Evolutionary conservation across 2,113 vertebrate genomes (phyloP).

Genomic region (Paratilapia polleni): DNA sequence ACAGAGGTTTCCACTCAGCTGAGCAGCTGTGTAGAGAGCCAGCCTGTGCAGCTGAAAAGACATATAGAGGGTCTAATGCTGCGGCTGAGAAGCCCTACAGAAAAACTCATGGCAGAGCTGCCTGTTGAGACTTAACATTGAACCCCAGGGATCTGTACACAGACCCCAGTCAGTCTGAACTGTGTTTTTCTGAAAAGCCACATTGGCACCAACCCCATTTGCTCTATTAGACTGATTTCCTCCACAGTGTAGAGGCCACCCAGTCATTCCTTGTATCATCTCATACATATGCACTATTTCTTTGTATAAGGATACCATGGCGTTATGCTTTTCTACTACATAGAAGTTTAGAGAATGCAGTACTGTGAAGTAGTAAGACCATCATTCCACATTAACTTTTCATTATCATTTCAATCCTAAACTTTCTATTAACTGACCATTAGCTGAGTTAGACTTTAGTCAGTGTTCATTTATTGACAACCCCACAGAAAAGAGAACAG

Average conservation of each 20-base stretch:
- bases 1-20: slow-evolving; percentile 38
- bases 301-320: neutral
- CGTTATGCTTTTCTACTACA: neutral
- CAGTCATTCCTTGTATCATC: neutral
- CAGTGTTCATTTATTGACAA: neutral
- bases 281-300: neutral
- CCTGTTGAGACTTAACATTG: slow-evolving; percentile 33
- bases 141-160: slow-evolving; percentile 12
- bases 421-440: neutral
- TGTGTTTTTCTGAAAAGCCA: slow-evolving; percentile 6
- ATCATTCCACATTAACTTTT: neutral
- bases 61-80: slow-evolving; percentile 1
- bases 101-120: slow-evolving; percentile 26
- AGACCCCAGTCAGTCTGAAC: slow-evolving; percentile 3
- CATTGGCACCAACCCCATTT: slow-evolving; percentile 30
- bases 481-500: neutral
- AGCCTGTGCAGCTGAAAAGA: slow-evolving; percentile 40
- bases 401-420: neutral
- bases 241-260: neutral
- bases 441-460: neutral
- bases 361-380: neutral
- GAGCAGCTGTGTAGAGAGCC: slow-evolving; percentile 21
- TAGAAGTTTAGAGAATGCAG: neutral
- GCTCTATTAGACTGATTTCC: slow-evolving; percentile 33
- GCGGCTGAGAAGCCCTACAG: slow-evolving; percentile 18